Conservation (phyloP, 2,113 vertebrate genomes). For the Butorides virescens region DNA sequence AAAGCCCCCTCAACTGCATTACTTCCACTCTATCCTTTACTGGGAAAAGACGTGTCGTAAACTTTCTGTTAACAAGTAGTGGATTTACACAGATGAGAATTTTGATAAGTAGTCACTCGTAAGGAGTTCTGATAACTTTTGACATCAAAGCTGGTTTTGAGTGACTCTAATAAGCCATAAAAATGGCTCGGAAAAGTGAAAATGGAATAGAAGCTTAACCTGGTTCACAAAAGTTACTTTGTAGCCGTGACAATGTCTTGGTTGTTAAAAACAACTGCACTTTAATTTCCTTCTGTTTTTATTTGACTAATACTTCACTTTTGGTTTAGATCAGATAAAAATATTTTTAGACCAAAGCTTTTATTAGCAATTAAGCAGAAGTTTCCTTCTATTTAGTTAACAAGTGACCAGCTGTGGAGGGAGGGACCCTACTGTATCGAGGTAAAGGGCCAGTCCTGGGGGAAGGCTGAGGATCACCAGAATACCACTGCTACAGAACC, state of each 20-base stretch:
- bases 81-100: neutral
- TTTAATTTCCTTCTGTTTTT: neutral
- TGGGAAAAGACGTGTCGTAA: rapidly evolving
- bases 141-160: neutral
- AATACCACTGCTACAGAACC: neutral
- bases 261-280: neutral
- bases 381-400: neutral
- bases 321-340: neutral
- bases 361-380: neutral
- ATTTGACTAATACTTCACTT: neutral
- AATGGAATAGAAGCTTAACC: neutral
- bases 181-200: neutral
- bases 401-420: neutral
- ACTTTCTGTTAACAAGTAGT: neutral
- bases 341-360: neutral
- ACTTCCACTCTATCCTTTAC: neutral
- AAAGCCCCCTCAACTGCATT: neutral
- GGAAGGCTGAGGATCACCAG: neutral
- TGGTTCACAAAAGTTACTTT: neutral
- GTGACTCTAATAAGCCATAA: neutral
- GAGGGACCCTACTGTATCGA: rapidly evolving
- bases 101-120: neutral
- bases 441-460: no score
- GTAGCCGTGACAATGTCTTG: neutral
- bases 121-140: neutral